phyloP scores from a whole-genome alignment of 2,113 vertebrate genomes.

The Struthidea cinerea region DNA sequence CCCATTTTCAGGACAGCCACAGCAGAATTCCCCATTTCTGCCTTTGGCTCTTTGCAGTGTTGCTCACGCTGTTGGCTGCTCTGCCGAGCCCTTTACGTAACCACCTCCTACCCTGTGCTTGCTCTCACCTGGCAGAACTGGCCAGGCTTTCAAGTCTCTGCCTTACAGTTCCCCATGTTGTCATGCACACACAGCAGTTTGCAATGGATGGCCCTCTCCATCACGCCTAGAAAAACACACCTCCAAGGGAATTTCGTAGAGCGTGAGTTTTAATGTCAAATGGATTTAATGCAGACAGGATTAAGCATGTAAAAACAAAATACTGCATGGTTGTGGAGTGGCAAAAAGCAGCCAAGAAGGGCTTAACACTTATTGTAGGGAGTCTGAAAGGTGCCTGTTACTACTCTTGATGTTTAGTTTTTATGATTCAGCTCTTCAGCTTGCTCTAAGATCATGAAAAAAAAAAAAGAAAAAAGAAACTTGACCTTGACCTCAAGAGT shows the following conservation, averaged over 20 bases:
- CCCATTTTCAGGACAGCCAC: background rate
- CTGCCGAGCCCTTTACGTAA: background rate
- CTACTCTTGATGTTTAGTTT: background rate
- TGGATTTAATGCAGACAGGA: background rate
- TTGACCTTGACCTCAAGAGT: constrained; percentile 17
- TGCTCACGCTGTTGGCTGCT: background rate
- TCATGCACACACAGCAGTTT: background rate
- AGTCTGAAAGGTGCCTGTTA: background rate
- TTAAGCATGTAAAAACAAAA: background rate
- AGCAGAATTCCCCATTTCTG: background rate
- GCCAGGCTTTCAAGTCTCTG: background rate
- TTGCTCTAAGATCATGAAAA: background rate
- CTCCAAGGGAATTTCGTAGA: background rate
- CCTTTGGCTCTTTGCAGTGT: background rate
- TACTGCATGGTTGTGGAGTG: background rate
- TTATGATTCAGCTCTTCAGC: background rate
- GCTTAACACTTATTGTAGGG: background rate
- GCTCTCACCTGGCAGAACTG: background rate
- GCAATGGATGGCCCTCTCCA: background rate
- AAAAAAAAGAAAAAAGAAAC: background rate
- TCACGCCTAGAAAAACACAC: background rate
- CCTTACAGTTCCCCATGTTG: background rate
- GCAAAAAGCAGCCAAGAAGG: background rate
- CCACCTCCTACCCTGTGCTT: background rate
- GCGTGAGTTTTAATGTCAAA: background rate